Evolutionary conservation across 2,888 invertebrate species (phyloP), one percentile per base, ranked within the genome.

Genomic region (Drymonia ruficornis): DNA sequence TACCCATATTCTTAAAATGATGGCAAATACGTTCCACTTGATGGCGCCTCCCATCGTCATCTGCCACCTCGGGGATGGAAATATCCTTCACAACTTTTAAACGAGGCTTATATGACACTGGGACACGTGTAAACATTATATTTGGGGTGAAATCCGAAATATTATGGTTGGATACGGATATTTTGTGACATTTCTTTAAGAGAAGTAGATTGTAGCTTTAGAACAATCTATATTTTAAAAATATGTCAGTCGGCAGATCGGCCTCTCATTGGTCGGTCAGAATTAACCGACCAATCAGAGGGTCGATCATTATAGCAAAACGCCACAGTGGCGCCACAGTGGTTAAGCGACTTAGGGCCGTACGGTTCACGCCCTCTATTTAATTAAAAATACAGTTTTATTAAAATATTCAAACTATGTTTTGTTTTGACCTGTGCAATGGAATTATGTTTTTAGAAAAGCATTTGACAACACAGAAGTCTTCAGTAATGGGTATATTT

Each of bases 51-150:
- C 18, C 56, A 53, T 54, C 53, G 53, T 28, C 47, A 56, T 34
- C 57, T 51, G 36, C 19, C 16, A 1, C 15, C 2, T 49, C 54
- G 49, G 29, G 54, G 47, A 59, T 69, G 59, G 49, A 63, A 59
- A 65, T 60, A 59, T 53, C 55, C 61, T 28, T 19, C 40, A 47
- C 44, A 65, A 58, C 52, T 63, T 67, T 56, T 53, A 57, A 46
- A 48, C n/a, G 11, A n/a, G n/a, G 5, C 44, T 28, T 19, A 53
- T 49, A 53, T 48, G 55, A 56, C 50, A 48, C 47, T 29, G 52
- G 40, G 52, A 52, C 48, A 57, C 55, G 57, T n/a, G n/a, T 58
- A 51, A 65, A 48, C 57, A 55, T 67, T 51, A 55, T 50, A 59
- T 55, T 61, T 59, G 28, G 38, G 15, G 31, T 36, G 34, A 9